Conservation (phyloP, 2,888 invertebrate genomes). For the Callyntrura guangdongensis region DNA sequence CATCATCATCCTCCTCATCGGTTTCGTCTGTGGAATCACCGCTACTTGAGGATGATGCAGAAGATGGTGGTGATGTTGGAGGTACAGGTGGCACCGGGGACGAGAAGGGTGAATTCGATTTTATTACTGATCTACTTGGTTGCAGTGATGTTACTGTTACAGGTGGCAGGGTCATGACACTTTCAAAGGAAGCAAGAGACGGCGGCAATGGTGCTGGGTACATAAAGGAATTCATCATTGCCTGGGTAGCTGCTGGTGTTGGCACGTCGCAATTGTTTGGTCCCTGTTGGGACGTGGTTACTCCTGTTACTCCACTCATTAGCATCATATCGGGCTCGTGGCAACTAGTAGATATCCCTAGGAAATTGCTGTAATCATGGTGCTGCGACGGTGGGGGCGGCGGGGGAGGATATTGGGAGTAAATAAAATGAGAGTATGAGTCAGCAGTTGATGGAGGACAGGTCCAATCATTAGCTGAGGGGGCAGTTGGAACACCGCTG, state of each 20-base stretch:
- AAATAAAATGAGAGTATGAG: constrained; percentile 68
- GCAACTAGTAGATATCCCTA: constrained; percentile 51
- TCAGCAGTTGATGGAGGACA: constrained; percentile 61
- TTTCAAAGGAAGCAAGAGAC: constrained; percentile 15
- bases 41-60: neutral
- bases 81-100: neutral
- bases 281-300: neutral
- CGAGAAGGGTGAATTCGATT: neutral
- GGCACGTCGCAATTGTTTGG: constrained; percentile 5
- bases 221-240: constrained; percentile 55
- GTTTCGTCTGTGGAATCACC: constrained; percentile 59
- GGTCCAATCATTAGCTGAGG: constrained; percentile 51
- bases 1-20: constrained; percentile 74
- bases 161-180: neutral
- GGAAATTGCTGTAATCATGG: constrained; percentile 61
- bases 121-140: neutral
- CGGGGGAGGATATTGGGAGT: constrained; percentile 49
- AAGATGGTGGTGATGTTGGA: neutral
- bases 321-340: constrained; percentile 56
- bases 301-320: constrained; percentile 3
- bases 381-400: constrained; percentile 36
- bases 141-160: neutral
- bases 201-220: constrained; percentile 23
- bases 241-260: neutral
- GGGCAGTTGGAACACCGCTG: neutral